A percentile compares a stretch with the other conserved stretches of the same genome.
Evolutionary conservation across 2,797 vertebrate species (phyloP).

Genomic region (Mastacembelus armatus): DNA sequence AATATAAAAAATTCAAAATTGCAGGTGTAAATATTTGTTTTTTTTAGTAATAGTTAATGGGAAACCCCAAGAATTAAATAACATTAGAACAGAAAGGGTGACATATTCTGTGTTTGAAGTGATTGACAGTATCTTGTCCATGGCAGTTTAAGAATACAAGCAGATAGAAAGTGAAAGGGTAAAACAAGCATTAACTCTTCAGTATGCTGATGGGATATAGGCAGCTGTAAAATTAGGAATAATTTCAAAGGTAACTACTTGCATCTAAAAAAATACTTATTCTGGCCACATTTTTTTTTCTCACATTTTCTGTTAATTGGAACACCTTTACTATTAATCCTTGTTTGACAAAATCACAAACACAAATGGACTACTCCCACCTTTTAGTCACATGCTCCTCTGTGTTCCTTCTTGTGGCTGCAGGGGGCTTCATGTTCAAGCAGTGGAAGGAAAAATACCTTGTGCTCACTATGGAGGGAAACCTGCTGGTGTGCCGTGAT

Average conservation of each 20-base stretch:
- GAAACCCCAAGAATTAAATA: background rate
- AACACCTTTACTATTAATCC: too few species aligned
- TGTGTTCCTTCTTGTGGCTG: background rate
- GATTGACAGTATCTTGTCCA: too few species aligned
- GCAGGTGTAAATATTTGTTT: too few species aligned
- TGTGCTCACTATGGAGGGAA: slow-evolving; percentile 84
- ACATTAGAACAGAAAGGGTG: background rate
- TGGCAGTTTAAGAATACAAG: too few species aligned
- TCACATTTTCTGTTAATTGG: too few species aligned
- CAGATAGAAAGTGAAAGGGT: background rate
- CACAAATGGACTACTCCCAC: too few species aligned
- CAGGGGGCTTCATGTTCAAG: slow-evolving; percentile 89
- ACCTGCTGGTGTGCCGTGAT: slow-evolving; percentile 84
- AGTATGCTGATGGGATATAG: background rate
- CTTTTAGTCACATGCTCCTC: too few species aligned
- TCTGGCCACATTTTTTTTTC: too few species aligned
- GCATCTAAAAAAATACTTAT: too few species aligned
- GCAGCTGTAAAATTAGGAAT: background rate
- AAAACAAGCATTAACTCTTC: background rate
- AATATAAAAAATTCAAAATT: too few species aligned
- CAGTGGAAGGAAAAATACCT: slow-evolving; percentile 90
- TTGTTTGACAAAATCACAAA: too few species aligned
- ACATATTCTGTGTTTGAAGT: too few species aligned
- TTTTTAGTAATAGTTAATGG: background rate
- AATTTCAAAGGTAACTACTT: background rate